Evolutionary conservation across 2,888 invertebrate genomes (phyloP).

Genomic region (Bimastos eiseni): DNA sequence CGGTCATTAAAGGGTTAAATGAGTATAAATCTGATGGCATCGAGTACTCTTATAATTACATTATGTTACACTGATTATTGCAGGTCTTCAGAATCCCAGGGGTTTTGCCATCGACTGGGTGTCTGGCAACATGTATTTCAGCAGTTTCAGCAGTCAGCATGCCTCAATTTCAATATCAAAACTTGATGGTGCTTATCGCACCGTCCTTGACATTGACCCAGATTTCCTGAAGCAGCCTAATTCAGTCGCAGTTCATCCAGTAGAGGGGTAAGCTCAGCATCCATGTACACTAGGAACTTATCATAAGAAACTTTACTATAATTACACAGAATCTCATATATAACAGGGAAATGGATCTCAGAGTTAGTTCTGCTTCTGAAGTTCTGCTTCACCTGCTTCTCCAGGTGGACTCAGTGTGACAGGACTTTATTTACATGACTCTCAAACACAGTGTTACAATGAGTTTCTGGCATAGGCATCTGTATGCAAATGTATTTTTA

Average conservation of each 20-base stretch:
- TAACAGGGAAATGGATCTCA: too few relatives aligned
- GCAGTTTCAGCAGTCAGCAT: slow-evolving; percentile 66
- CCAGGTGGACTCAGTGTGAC: too few relatives aligned
- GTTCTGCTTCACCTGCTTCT: not conserved
- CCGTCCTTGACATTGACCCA: slow-evolving; percentile 56
- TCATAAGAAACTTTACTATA: not conserved
- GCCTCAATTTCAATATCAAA: slow-evolving; percentile 72
- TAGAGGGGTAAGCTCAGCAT: slow-evolving; percentile 62
- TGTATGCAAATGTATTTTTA: too few relatives aligned
- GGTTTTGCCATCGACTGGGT: slow-evolving; percentile 84
- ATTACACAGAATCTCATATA: too few relatives aligned
- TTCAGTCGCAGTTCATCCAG: slow-evolving; percentile 75
- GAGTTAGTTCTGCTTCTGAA: too few relatives aligned
- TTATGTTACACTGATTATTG: not conserved
- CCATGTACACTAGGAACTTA: not conserved
- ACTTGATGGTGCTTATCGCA: slow-evolving; percentile 74
- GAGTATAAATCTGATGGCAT: not conserved
- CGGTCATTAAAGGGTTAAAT: not conserved
- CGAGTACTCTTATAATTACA: not conserved
- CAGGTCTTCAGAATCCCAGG: slow-evolving; percentile 62
- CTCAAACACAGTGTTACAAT: too few relatives aligned
- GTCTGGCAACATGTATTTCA: slow-evolving; percentile 76
- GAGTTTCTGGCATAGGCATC: too few relatives aligned
- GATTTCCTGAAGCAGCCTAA: slow-evolving; percentile 51
- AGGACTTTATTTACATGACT: too few relatives aligned